Conservation (phyloP, 2,113 vertebrate species). For the Phasianus colchicus region DNA sequence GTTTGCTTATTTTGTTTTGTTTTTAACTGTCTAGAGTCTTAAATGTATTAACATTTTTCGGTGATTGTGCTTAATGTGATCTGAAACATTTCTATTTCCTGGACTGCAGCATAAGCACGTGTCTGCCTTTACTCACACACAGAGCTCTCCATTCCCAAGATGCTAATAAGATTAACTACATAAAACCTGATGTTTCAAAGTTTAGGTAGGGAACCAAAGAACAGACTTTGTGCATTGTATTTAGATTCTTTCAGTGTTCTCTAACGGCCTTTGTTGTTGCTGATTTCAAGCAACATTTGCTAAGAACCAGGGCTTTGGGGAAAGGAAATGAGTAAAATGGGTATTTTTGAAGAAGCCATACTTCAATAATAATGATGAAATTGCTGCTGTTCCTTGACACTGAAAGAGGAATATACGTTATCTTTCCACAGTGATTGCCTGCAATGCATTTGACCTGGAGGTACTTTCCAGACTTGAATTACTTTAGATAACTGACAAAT, state of each 20-base stretch:
- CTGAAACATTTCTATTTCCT: not conserved
- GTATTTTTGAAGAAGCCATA: not conserved
- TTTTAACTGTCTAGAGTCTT: not conserved
- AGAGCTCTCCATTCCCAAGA: not conserved
- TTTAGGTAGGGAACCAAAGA: not conserved
- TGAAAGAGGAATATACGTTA: not conserved
- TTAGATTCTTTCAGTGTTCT: not conserved
- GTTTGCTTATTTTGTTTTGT: not conserved
- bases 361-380: not conserved
- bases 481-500: not conserved
- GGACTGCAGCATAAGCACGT: not conserved
- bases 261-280: rapidly evolving
- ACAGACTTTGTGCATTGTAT: not conserved
- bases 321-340: not conserved
- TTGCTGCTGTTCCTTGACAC: not conserved
- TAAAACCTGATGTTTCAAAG: not conserved
- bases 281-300: not conserved
- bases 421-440: not conserved
- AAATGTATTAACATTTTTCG: not conserved
- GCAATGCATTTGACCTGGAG: not conserved
- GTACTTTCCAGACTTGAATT: not conserved
- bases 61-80: not conserved
- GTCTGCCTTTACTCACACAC: not conserved
- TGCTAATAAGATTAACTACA: not conserved
- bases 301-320: not conserved